These are phyloP conservation scores for Horisme vitalbata DNA, from an alignment of 2,888 invertebrate genomes.

Conservation along the genomic window DNA sequence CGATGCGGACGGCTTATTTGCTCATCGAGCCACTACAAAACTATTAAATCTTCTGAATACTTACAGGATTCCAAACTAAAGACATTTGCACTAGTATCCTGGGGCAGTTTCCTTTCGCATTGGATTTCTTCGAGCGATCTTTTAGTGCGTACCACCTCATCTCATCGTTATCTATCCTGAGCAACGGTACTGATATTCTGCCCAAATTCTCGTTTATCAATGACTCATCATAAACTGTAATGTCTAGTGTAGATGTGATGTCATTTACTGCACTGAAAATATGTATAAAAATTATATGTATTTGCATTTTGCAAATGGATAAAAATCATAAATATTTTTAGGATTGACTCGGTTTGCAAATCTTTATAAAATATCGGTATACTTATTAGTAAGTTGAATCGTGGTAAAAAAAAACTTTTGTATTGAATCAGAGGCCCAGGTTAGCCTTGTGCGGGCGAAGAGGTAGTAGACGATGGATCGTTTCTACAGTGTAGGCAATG, in stretches of 20 bases:
- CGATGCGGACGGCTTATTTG: no score
- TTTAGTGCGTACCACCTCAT: constrained; percentile 73
- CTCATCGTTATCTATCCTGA: constrained; percentile 67
- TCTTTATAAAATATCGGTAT: no score
- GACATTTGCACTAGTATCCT: constrained; percentile 71
- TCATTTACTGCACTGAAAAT: constrained; percentile 64
- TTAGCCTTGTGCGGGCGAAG: no score
- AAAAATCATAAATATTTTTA: no score
- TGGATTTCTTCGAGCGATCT: constrained; percentile 58
- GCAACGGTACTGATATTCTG: constrained; percentile 65
- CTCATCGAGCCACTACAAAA: no score
- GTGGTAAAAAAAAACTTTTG: no score
- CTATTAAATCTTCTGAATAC: constrained; percentile 21
- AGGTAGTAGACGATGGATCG: no score
- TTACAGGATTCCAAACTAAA: constrained; percentile 74
- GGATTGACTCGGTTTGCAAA: no score
- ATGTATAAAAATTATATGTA: background rate
- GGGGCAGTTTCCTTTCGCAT: constrained; percentile 66
- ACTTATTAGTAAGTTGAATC: no score
- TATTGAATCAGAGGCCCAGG: no score
- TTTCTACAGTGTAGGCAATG: no score
- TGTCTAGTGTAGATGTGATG: constrained; percentile 68
- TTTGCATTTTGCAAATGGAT: background rate
- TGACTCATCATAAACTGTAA: constrained; percentile 68
- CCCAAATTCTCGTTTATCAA: constrained; percentile 66